Base-by-base conservation (phyloP, 1,140 invertebrate genomes). In the Uloborus diversus region DNA sequence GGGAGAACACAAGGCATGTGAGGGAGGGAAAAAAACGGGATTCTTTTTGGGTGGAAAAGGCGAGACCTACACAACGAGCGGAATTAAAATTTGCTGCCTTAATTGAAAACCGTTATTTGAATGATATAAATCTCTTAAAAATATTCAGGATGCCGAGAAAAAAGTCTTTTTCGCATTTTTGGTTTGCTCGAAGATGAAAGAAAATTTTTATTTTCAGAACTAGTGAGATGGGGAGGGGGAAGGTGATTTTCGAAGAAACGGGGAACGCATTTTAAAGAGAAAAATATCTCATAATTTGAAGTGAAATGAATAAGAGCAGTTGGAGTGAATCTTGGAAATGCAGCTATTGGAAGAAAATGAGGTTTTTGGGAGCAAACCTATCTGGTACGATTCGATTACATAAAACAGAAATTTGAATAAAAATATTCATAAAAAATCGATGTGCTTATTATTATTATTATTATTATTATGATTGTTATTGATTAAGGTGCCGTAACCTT, bases 51-150 rank as follows among this genome's bases (percentile, higher is more conserved):
- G 20, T n/a, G 27, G 27, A 65, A 35, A 76, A 65, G n/a, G 62
- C 73, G 30, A 47, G 56, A 23, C 27, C 70, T 75, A 65, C 17
- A 65, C 68, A 37, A 17, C 9, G n/a, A 37, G 37, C 17, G 59
- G 73, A 76, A 76, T 76, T 76, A 76, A 76, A 76, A 76, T 76
- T 76, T 76, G 20, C 49, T 33, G 30, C 37, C 73, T 76, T 76
- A 76, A 78, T 78, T 78, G 73, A 78, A 78, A 78, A 78, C 73
- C 73, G 73, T 78, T 78, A 78, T 78, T 78, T 78, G 73, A 78
- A 78, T 78, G 65, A 66, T 66, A 78, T 78, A 78, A 78, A 78
- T 78, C 73, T 78, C 73, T 64, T 78, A 78, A 78, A 78, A 78
- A 65, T 78, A 65, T 23, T 27, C 13, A 17, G 17, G 30, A 53